phyloP scores from a whole-genome alignment of 2,797 vertebrate species.

The Sebastes minor region DNA sequence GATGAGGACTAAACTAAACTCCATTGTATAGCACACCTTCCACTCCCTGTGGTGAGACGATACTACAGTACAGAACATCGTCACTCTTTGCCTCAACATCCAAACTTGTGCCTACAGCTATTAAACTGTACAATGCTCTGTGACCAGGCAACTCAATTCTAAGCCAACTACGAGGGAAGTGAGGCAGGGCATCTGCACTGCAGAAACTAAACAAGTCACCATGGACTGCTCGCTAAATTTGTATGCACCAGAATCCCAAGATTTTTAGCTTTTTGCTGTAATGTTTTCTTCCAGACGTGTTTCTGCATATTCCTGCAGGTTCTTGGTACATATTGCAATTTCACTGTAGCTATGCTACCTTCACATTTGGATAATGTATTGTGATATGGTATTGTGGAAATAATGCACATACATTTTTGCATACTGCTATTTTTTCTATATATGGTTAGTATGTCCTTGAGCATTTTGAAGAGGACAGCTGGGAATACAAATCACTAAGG shows the following conservation, averaged over 20 bases:
- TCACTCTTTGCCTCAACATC: constrained; percentile 23
- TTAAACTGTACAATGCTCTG: constrained; percentile 22
- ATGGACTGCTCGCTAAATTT: not conserved
- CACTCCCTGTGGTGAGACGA: constrained; percentile 4
- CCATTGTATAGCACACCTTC: constrained; percentile 9
- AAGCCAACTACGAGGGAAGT: constrained; percentile 7
- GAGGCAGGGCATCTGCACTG: constrained; percentile 3
- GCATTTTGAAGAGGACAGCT: not conserved
- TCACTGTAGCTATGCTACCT: not conserved
- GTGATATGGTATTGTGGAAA: not conserved
- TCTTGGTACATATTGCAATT: not conserved
- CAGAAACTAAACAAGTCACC: constrained; percentile 29
- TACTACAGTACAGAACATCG: constrained; percentile 4
- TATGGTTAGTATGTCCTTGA: not conserved
- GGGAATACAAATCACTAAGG: not conserved
- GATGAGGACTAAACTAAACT: constrained; percentile 16
- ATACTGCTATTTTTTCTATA: not conserved
- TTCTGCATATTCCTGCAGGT: constrained; percentile 16
- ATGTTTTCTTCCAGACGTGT: constrained; percentile 19
- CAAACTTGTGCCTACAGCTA: constrained; percentile 32
- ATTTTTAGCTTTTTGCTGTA: constrained; percentile 1
- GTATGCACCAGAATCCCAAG: constrained; percentile 11
- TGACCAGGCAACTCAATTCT: constrained; percentile 18
- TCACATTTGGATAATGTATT: constrained; percentile 10
- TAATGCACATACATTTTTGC: not conserved